Evolutionary conservation across 30 jellyfish, hydroid and myxozoan species (phyloP).

Genomic region (Pelagia noctiluca): DNA sequence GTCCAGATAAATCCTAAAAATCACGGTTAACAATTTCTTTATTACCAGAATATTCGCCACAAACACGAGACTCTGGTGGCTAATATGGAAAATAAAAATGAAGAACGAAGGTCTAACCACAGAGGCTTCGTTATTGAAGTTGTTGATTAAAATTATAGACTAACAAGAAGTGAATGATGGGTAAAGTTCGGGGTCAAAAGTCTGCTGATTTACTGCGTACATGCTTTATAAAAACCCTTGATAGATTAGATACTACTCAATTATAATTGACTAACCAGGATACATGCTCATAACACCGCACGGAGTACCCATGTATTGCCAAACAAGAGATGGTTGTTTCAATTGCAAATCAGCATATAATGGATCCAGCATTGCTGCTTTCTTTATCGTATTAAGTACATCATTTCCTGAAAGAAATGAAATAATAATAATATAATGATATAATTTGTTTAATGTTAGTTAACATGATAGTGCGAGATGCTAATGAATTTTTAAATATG

Average conservation of each 20-base stretch:
- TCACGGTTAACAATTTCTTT: neutral
- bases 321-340: conserved; percentile 60
- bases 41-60: conserved; percentile 86
- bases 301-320: conserved; percentile 87
- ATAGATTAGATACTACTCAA: too few species aligned
- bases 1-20: conserved; percentile 44
- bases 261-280: conserved; percentile 72
- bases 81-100: neutral
- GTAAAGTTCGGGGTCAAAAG: too few species aligned
- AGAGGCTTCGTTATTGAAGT: neutral
- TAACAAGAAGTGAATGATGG: neutral
- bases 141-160: neutral
- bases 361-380: conserved; percentile 74
- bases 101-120: neutral
- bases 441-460: neutral
- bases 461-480: too few species aligned
- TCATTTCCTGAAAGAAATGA: conserved; percentile 44
- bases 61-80: conserved; percentile 49
- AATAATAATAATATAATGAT: neutral
- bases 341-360: conserved; percentile 48
- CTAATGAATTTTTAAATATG: too few species aligned
- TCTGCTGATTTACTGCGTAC: too few species aligned
- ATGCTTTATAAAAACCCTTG: too few species aligned
- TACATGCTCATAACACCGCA: conserved; percentile 87
- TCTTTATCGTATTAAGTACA: conserved; percentile 63